A percentile compares a stretch with the other conserved stretches of the same genome.
Conservation (phyloP, 1,140 invertebrate species). For the Pissodes strobi region DNA sequence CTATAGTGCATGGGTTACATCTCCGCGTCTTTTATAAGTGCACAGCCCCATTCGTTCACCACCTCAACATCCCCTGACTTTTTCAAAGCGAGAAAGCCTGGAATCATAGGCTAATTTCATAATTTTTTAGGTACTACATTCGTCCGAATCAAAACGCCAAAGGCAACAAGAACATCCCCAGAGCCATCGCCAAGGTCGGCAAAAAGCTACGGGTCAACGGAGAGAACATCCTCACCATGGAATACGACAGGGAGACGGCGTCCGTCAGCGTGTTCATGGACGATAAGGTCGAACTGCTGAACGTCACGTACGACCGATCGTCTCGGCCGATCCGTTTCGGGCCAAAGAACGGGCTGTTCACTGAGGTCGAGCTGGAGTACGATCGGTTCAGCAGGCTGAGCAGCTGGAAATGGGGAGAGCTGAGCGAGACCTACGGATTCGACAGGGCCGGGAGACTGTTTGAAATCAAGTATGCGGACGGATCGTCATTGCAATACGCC, state of each 20-base stretch:
- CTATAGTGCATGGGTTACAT: too few relatives aligned
- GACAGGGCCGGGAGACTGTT: conserved; percentile 83
- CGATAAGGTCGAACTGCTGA: conserved; percentile 84
- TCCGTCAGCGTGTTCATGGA: conserved; percentile 90
- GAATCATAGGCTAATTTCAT: too few relatives aligned
- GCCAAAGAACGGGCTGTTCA: conserved; percentile 81
- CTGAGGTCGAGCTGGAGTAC: conserved; percentile 89
- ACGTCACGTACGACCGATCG: conserved; percentile 90
- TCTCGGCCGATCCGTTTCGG: conserved; percentile 88
- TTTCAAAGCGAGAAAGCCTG: too few relatives aligned
- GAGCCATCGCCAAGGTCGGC: conserved; percentile 78
- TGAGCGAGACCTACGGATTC: conserved; percentile 86
- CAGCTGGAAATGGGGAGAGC: conserved; percentile 90
- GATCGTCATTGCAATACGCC: conserved; percentile 81
- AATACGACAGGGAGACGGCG: conserved; percentile 88
- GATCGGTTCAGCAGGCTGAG: conserved; percentile 88
- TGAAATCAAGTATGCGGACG: conserved; percentile 87
- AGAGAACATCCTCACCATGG: conserved; percentile 86
- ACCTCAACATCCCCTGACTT: too few relatives aligned
- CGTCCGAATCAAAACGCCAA: conserved; percentile 65
- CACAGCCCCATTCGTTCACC: too few relatives aligned
- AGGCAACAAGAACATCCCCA: conserved; percentile 63
- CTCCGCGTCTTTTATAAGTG: too few relatives aligned
- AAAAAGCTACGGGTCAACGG: conserved; percentile 86
- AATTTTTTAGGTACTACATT: conserved; percentile 68